phyloP scores from a whole-genome alignment of 2,797 vertebrate species.

The Micromesistius poutassou region DNA sequence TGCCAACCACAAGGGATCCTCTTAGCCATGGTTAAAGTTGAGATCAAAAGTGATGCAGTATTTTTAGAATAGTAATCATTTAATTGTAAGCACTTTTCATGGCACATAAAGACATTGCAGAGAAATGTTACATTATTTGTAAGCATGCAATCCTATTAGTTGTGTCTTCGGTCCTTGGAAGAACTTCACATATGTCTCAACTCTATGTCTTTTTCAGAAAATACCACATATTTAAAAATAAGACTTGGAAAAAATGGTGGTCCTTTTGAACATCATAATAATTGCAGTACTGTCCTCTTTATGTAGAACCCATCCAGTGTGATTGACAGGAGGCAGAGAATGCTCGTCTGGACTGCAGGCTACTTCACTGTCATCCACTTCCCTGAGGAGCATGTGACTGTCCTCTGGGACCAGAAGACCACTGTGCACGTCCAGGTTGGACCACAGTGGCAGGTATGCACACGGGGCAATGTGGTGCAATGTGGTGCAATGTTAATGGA shows the following conservation, averaged over 20 bases:
- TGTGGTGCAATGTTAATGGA: not conserved
- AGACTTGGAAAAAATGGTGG: not conserved
- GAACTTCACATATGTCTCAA: not conserved
- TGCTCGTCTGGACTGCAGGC: slow-evolving; percentile 86
- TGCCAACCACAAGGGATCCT: not conserved
- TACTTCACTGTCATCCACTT: slow-evolving; percentile 88
- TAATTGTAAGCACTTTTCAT: not conserved
- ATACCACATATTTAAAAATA: not conserved
- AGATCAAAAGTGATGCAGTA: not conserved
- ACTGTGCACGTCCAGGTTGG: slow-evolving; percentile 90
- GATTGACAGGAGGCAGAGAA: slow-evolving; percentile 75
- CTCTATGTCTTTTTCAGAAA: not conserved
- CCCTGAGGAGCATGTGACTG: slow-evolving; percentile 80
- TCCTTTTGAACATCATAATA: not conserved
- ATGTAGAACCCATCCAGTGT: slow-evolving; percentile 83
- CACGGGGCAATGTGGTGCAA: not conserved
- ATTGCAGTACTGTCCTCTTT: not conserved
- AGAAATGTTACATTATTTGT: too few relatives aligned
- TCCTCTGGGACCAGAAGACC: slow-evolving; percentile 95
- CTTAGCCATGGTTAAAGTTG: not conserved
- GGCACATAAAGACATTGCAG: not conserved
- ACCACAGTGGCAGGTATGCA: slow-evolving; percentile 88
- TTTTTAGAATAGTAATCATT: not conserved
- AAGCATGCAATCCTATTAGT: not conserved
- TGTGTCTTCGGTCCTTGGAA: not conserved